Evolutionary conservation across 2,888 invertebrate genomes (phyloP).

Genomic region (Chloroclystis v-ata): DNA sequence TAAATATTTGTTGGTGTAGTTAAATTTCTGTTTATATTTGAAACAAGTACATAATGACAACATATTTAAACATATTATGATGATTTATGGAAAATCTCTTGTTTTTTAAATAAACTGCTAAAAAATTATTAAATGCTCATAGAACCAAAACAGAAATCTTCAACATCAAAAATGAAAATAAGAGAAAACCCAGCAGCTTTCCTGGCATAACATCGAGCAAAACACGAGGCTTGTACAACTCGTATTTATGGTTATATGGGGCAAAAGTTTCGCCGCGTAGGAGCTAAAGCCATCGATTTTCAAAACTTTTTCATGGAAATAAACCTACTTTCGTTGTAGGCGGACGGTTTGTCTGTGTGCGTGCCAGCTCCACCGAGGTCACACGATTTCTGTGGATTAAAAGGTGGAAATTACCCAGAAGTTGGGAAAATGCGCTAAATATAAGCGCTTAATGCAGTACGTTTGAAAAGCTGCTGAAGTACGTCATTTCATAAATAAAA

Average conservation of each 20-base stretch:
- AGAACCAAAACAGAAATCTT: background rate
- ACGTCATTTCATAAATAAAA: too few relatives aligned
- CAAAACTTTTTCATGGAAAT: constrained; percentile 80
- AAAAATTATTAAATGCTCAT: too few relatives aligned
- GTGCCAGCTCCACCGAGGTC: constrained; percentile 62
- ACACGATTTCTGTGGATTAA: constrained; percentile 48
- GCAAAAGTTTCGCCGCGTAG: constrained; percentile 74
- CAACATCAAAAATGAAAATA: constrained; percentile 34
- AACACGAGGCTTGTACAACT: constrained; percentile 57
- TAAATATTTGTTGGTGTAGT: too few relatives aligned
- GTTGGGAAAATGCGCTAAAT: background rate
- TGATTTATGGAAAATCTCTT: too few relatives aligned
- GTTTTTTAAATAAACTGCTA: too few relatives aligned
- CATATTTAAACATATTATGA: too few relatives aligned
- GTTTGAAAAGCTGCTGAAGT: too few relatives aligned
- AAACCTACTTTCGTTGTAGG: constrained; percentile 76
- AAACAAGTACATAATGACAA: too few relatives aligned
- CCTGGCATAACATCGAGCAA: constrained; percentile 53
- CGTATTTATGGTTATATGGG: constrained; percentile 76
- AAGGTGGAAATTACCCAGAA: constrained; percentile 8
- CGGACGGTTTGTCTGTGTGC: constrained; percentile 48
- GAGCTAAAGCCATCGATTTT: constrained; percentile 79
- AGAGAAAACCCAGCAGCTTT: constrained; percentile 49
- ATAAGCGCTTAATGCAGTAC: background rate
- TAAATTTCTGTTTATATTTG: too few relatives aligned